Conservation (phyloP, 2,888 invertebrate species). For the Caenorhabditis japonica region DNA sequence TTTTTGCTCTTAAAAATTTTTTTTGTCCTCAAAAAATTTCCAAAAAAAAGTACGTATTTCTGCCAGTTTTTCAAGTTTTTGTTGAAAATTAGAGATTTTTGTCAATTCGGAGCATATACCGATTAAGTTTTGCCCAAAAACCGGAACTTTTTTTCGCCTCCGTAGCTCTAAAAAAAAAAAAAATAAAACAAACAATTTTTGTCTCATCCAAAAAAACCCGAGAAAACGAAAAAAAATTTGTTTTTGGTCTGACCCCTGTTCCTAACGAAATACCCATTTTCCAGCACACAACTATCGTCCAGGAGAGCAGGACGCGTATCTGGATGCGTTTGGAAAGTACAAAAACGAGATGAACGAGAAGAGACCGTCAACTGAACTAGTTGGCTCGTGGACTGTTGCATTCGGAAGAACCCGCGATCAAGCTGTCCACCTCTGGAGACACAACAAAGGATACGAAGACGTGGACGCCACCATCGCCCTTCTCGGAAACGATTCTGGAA, state of each 20-base stretch:
- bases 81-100: too few species aligned
- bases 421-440: conserved; percentile 93
- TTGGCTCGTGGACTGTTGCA: conserved; percentile 92
- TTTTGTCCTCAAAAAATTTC: too few species aligned
- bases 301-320: conserved; percentile 69
- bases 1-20: too few species aligned
- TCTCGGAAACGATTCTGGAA: conserved; percentile 46
- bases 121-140: too few species aligned
- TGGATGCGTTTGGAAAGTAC: conserved; percentile 71
- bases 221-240: too few species aligned
- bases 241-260: background rate
- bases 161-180: background rate
- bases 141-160: too few species aligned
- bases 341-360: conserved; percentile 60
- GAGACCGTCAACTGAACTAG: conserved; percentile 81
- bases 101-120: too few species aligned
- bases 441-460: conserved; percentile 86
- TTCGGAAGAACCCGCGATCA: conserved; percentile 95
- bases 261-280: conserved; percentile 20
- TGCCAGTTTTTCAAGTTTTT: too few species aligned
- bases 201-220: too few species aligned
- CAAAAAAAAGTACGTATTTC: too few species aligned
- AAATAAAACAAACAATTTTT: background rate
- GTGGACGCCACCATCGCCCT: conserved; percentile 79
- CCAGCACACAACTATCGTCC: conserved; percentile 75